Conservation (phyloP, 2,797 vertebrate genomes). For the Simalia tracyae region DNA sequence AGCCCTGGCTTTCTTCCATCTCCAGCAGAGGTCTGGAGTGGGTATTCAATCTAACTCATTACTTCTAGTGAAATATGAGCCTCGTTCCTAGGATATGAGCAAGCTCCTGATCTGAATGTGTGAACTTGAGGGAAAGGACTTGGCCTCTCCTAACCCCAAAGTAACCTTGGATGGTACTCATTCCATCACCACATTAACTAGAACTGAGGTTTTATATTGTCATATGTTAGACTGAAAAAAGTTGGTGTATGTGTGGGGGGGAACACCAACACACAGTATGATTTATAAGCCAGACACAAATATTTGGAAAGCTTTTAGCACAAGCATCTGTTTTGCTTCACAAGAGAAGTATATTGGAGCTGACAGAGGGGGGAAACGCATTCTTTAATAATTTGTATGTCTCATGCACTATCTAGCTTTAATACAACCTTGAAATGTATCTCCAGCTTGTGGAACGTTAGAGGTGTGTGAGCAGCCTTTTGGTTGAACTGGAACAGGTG, state of each 20-base stretch:
- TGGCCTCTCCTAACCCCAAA: not conserved
- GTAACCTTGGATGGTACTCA: not conserved
- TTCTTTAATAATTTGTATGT: constrained; percentile 31
- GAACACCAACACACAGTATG: constrained; percentile 29
- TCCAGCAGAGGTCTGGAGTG: not conserved
- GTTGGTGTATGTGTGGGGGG: not conserved
- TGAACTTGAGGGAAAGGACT: not conserved
- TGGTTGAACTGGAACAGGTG: not conserved
- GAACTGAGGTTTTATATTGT: constrained; percentile 6
- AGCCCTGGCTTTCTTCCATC: not conserved
- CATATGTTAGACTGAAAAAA: constrained; percentile 17
- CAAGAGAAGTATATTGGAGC: constrained; percentile 28
- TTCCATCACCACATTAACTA: not conserved
- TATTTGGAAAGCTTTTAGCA: constrained; percentile 39
- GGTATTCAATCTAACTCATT: not conserved
- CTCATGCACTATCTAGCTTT: constrained; percentile 16
- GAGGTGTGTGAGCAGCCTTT: not conserved
- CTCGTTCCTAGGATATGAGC: not conserved
- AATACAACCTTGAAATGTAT: constrained; percentile 9
- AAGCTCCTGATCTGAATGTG: not conserved
- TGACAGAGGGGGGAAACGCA: constrained; percentile 9
- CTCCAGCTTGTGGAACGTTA: not conserved
- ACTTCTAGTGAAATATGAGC: not conserved
- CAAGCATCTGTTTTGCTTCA: constrained; percentile 37
- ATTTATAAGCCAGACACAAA: constrained; percentile 39